These are phyloP conservation scores for Chromoteleia sp. DNA, from an alignment of 2,888 invertebrate genomes.

Conservation along the genomic window DNA sequence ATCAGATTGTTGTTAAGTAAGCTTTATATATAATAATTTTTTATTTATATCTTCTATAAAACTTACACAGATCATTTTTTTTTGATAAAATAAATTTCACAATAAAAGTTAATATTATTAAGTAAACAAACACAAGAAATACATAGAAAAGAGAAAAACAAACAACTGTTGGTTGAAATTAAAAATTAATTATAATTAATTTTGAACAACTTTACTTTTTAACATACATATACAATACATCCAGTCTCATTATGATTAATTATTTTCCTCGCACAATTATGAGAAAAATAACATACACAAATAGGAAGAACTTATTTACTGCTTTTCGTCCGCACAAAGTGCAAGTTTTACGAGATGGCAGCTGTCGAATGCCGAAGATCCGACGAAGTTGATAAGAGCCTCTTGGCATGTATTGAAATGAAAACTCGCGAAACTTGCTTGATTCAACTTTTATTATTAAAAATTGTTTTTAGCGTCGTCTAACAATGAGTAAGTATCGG, in stretches of 20 bases:
- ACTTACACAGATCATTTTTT: no score
- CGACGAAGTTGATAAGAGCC: slow-evolving; percentile 35
- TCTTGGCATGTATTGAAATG: slow-evolving; percentile 37
- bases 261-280: slow-evolving; percentile 6
- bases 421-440: slow-evolving; percentile 33
- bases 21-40: no score
- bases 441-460: slow-evolving; percentile 40
- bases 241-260: not conserved
- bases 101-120: no score
- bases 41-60: no score
- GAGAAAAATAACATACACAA: slow-evolving; percentile 4
- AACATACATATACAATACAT: no score
- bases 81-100: no score
- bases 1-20: no score
- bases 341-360: slow-evolving; percentile 25
- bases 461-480: slow-evolving; percentile 29
- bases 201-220: no score
- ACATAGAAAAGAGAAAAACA: no score
- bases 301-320: slow-evolving; percentile 4
- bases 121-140: no score
- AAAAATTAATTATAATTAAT: no score
- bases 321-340: slow-evolving; percentile 12
- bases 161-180: no score
- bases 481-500: slow-evolving; percentile 26
- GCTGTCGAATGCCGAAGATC: slow-evolving; percentile 27